These are phyloP conservation scores for Oryzias dopingdopingensis DNA, from an alignment of 2,797 vertebrate genomes.

Conservation along the genomic window DNA sequence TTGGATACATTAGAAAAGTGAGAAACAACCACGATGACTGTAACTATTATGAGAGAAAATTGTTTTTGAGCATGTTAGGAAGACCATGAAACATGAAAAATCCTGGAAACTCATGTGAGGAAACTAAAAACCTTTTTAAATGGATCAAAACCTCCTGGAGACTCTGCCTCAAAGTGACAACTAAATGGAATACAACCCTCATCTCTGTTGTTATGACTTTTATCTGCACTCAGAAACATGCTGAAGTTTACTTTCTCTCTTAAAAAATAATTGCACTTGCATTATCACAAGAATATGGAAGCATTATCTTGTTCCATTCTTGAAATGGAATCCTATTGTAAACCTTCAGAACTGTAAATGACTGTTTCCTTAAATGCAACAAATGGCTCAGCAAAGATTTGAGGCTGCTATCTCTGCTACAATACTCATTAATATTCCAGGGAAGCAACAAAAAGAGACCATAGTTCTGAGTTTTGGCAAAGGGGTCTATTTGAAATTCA, in stretches of 20 bases:
- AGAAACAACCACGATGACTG: too few species aligned
- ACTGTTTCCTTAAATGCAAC: slow-evolving; percentile 11
- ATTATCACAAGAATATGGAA: not conserved
- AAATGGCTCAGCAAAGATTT: slow-evolving; percentile 24
- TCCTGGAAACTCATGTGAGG: too few species aligned
- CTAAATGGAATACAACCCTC: not conserved
- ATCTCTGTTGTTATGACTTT: not conserved
- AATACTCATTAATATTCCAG: slow-evolving; percentile 66
- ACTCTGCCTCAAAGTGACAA: too few species aligned
- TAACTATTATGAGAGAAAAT: too few species aligned
- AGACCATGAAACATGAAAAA: too few species aligned
- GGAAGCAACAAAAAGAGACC: slow-evolving; percentile 51
- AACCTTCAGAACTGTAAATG: not conserved
- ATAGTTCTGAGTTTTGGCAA: slow-evolving; percentile 50
- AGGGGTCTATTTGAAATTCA: slow-evolving; percentile 71
- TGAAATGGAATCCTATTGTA: not conserved
- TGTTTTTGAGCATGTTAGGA: too few species aligned
- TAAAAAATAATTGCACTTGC: too few species aligned
- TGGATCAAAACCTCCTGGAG: too few species aligned
- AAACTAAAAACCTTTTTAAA: too few species aligned
- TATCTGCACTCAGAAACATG: not conserved
- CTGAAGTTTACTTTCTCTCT: not conserved
- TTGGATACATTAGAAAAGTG: too few species aligned
- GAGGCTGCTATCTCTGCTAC: slow-evolving; percentile 36
- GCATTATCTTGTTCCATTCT: not conserved